phyloP scores from a whole-genome alignment of 2,113 vertebrate species.

The Protobothrops flavoviridis region DNA sequence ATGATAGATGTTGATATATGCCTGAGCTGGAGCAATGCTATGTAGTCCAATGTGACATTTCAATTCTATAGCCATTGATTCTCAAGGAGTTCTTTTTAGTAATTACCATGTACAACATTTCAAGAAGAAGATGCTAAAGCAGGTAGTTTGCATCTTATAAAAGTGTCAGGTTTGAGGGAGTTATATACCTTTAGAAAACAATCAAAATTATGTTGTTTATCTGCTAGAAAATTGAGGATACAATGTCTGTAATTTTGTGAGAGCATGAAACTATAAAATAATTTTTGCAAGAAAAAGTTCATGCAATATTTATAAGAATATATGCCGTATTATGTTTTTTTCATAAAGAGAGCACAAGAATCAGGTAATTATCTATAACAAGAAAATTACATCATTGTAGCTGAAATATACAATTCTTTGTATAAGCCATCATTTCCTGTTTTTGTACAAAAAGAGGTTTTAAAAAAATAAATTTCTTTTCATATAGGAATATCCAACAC shows the following conservation, averaged over 20 bases:
- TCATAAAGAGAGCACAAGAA: constrained; percentile 25
- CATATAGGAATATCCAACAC: constrained; percentile 45
- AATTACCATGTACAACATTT: constrained; percentile 47
- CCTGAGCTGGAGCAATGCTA: constrained; percentile 54
- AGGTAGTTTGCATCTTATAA: constrained; percentile 3
- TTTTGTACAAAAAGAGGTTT: constrained; percentile 45
- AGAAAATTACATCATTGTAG: neutral
- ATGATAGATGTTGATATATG: constrained; percentile 69
- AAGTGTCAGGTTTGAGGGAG: constrained; percentile 30
- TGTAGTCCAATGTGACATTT: constrained; percentile 48
- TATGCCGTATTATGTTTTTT: neutral
- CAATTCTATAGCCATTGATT: constrained; percentile 52
- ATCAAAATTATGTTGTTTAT: neutral
- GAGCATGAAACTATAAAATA: constrained; percentile 27
- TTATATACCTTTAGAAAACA: neutral
- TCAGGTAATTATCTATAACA: constrained; percentile 28
- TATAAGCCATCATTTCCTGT: constrained; percentile 46
- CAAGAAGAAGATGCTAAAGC: constrained; percentile 32
- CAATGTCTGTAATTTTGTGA: constrained; percentile 39
- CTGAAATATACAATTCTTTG: constrained; percentile 5
- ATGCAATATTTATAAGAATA: constrained; percentile 31
- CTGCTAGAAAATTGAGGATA: constrained; percentile 34
- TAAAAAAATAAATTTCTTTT: constrained; percentile 21
- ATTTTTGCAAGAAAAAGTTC: constrained; percentile 36
- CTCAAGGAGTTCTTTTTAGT: constrained; percentile 61